These are phyloP conservation scores for Gila orcuttii DNA, from an alignment of 2,113 vertebrate genomes.

Conservation along the genomic window DNA sequence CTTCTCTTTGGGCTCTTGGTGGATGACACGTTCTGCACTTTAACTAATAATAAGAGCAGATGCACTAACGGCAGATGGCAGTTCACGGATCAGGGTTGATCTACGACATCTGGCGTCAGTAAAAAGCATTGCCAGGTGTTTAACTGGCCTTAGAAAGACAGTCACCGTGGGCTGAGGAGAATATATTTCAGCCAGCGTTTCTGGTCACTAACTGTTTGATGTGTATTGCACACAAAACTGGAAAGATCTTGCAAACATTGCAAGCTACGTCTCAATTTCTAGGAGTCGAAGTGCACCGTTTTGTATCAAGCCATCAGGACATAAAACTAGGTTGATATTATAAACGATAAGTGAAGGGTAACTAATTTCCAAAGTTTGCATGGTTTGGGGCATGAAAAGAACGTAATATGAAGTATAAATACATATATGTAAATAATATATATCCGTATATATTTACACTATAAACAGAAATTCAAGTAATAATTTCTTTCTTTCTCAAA, in stretches of 20 bases:
- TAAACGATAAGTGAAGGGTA: not conserved
- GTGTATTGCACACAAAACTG: not conserved
- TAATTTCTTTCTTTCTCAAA: no score
- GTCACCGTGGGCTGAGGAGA: not conserved
- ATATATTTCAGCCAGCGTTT: no score
- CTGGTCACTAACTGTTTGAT: not conserved
- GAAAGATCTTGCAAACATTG: not conserved
- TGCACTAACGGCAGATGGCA: conserved; percentile 45
- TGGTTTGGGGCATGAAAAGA: not conserved
- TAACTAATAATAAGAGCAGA: conserved; percentile 12
- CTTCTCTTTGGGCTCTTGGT: conserved; percentile 48
- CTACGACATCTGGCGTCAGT: conserved; percentile 10
- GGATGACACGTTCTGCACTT: conserved; percentile 48
- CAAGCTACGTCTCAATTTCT: not conserved
- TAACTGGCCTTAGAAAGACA: not conserved
- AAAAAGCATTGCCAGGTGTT: not conserved
- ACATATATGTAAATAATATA: no score
- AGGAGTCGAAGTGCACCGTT: not conserved
- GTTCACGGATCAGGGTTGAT: conserved; percentile 50
- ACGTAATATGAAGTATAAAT: no score
- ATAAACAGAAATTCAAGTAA: no score
- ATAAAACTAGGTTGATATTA: not conserved
- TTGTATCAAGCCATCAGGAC: not conserved
- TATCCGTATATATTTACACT: no score
- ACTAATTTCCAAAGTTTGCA: no score